Conservation (phyloP, 2,113 vertebrate species). For the Psilopogon haemacephalus region DNA sequence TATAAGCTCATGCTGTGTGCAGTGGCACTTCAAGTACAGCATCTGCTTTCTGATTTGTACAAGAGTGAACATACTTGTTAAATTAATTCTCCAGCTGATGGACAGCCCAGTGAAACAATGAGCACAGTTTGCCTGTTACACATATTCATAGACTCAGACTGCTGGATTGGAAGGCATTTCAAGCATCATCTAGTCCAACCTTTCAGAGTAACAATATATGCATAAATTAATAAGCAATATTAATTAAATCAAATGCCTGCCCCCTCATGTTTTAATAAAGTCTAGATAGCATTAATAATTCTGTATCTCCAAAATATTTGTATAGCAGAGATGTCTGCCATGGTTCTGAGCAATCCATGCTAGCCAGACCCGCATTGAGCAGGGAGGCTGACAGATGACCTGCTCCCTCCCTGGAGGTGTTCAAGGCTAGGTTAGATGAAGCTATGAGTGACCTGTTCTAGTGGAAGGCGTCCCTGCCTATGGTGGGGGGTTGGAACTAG, state of each 20-base stretch:
- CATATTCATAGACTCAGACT: neutral
- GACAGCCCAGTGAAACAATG: neutral
- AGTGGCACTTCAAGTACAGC: conserved; percentile 25
- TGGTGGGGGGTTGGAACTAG: too few relatives aligned
- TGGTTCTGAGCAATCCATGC: neutral
- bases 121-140: neutral
- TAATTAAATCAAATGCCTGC: neutral
- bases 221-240: neutral
- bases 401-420: too few relatives aligned
- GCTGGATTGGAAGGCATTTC: too few relatives aligned
- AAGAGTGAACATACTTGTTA: neutral
- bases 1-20: neutral
- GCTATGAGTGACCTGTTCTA: too few relatives aligned
- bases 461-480: too few relatives aligned
- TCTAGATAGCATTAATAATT: neutral
- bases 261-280: neutral
- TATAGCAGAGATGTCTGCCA: neutral
- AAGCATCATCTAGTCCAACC: too few relatives aligned
- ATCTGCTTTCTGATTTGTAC: neutral
- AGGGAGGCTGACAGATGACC: neutral
- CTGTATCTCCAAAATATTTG: neutral
- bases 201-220: too few relatives aligned
- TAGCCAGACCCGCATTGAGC: accelerated
- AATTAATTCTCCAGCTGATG: neutral
- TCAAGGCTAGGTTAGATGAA: too few relatives aligned